Base-by-base conservation (phyloP, 2,888 invertebrate genomes). In the Cryptus viduatorius region DNA sequence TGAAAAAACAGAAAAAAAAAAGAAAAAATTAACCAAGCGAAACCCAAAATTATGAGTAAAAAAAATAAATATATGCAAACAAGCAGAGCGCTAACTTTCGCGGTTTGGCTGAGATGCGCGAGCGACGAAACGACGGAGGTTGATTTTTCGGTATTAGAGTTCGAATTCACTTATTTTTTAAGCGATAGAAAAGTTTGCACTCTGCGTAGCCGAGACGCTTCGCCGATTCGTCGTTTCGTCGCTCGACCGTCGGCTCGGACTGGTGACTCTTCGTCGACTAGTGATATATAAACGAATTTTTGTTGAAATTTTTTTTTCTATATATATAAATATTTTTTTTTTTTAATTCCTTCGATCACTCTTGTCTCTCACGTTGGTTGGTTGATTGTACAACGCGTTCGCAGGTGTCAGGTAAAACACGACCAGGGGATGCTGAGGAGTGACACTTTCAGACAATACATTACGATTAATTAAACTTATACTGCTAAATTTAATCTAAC, bases 371-470 rank as follows among this genome's bases (percentile, higher is more conserved):
- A 82, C 61, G 68, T 84, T 81, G 79, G 59, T 79, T 73, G 77
- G 42, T 44, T 59, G 29, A 64, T 50, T 61, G 16, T 46, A 53
- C 29, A 76, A 64, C 76, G 65, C 50, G 64, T 76, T 69, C 73
- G 59, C 76, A 61, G 71, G 84, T 76, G 84, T 59, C 53, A 82
- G 79, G 72, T 68, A 83, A 86, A 85, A 83, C 86, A 88, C 88
- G 92, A 91, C 91, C 91, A 90, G 89, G 89, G 92, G 92, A 93
- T 93, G 92, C 91, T 84, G 89, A 88, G 87, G 91, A 92, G 93
- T 93, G 93, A 92, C 92, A 92, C 89, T 92, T 93, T 93, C 92
- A 93, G 93, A 93, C 93, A 93, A 93, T 93, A 93, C 93, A 93
- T 92, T 92, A 93, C 90, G 89, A 92, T 93, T 93, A 93, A 92